Conservation (phyloP, 2,797 vertebrate genomes). For the Clarias pachynema region DNA sequence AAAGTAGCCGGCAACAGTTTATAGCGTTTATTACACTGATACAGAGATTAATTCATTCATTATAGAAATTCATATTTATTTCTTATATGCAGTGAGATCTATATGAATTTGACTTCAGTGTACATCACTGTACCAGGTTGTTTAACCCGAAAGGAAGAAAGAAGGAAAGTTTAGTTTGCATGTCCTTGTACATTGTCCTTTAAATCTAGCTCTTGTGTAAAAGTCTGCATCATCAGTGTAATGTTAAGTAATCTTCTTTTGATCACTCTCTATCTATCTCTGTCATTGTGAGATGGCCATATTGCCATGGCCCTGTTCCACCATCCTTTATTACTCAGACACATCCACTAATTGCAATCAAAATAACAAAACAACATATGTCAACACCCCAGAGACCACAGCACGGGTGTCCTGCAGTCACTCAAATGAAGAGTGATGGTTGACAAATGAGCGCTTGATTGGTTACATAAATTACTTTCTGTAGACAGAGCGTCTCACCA, state of each 20-base stretch:
- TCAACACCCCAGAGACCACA: slow-evolving; percentile 68
- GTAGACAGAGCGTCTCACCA: slow-evolving; percentile 59
- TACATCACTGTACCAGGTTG: not conserved
- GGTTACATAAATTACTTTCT: slow-evolving; percentile 73
- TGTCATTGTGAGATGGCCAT: slow-evolving; percentile 58
- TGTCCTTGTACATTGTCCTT: slow-evolving; percentile 16
- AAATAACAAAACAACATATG: slow-evolving; percentile 78
- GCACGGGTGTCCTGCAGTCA: slow-evolving; percentile 66
- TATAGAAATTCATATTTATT: not conserved
- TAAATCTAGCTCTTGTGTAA: not conserved
- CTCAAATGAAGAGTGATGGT: slow-evolving; percentile 75
- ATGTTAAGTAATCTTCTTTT: slow-evolving; percentile 32
- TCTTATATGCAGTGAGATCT: not conserved
- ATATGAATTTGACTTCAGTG: not conserved
- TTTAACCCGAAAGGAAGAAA: not conserved
- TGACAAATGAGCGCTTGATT: slow-evolving; percentile 76
- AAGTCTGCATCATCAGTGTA: slow-evolving; percentile 29
- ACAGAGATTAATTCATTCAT: not conserved
- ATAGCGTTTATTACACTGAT: slow-evolving; percentile 2
- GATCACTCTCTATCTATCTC: slow-evolving; percentile 20
- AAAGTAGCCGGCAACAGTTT: not conserved
- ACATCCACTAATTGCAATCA: slow-evolving; percentile 75
- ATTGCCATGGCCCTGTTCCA: slow-evolving; percentile 65
- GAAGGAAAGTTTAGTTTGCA: not conserved
- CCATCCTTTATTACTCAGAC: slow-evolving; percentile 68